Conservation (phyloP, 2,888 invertebrate species). For the Argyresthia albistria region DNA sequence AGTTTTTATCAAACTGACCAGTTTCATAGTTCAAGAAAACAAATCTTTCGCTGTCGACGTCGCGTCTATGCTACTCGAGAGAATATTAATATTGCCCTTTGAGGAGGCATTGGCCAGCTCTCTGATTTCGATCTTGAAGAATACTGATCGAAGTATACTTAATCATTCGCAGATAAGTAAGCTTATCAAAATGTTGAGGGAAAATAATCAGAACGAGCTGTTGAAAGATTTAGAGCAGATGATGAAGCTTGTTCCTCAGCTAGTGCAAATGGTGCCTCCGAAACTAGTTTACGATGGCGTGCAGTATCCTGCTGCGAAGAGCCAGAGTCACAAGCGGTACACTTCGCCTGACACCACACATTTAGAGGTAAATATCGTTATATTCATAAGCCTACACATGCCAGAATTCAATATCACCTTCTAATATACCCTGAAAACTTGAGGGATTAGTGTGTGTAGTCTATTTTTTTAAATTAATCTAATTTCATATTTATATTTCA, state of each 20-base stretch:
- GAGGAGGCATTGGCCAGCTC: conserved; percentile 29
- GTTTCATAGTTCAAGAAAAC: conserved; percentile 26
- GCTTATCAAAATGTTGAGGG: conserved; percentile 21
- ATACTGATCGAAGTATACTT: conserved; percentile 32
- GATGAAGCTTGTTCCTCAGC: neutral
- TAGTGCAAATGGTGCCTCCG: neutral
- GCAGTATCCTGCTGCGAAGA: no score
- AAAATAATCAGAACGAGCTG: conserved; percentile 16
- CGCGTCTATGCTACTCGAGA: conserved; percentile 35
- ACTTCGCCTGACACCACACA: conserved; percentile 48
- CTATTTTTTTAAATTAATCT: neutral
- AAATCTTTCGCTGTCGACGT: conserved; percentile 25
- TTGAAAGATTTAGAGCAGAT: conserved; percentile 8
- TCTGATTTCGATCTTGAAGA: conserved; percentile 29
- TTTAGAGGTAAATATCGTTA: conserved; percentile 27
- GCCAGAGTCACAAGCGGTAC: conserved; percentile 13
- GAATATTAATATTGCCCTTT: conserved; percentile 41
- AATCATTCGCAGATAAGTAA: conserved; percentile 22
- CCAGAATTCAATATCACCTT: no score
- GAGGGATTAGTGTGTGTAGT: no score
- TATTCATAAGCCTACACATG: neutral
- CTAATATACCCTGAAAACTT: no score
- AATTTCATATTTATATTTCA: neutral
- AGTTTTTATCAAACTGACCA: conserved; percentile 37
- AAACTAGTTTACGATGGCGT: conserved; percentile 5